phyloP scores from a whole-genome alignment of 2,113 vertebrate species.

The Callocephalon fimbriatum region DNA sequence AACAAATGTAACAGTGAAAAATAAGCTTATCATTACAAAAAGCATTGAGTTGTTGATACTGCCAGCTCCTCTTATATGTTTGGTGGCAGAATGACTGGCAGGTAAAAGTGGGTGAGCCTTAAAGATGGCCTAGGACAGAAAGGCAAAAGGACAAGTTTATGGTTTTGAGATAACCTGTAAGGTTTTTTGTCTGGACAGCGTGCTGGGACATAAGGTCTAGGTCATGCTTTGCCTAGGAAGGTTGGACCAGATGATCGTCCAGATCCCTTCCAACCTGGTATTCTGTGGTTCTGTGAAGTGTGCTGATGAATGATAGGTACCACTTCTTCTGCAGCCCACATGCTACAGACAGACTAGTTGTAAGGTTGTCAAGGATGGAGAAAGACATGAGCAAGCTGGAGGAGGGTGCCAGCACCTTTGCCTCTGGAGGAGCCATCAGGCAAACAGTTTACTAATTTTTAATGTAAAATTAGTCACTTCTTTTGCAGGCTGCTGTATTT shows the following conservation, averaged over 20 bases:
- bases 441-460: not conserved
- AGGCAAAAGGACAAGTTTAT: not conserved
- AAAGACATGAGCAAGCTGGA: not conserved
- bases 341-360: not conserved
- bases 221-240: not conserved
- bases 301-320: not conserved
- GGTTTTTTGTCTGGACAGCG: not conserved
- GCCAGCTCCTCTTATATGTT: not conserved
- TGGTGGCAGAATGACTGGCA: not conserved
- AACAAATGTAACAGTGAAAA: not conserved
- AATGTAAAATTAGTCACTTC: not conserved
- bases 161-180: not conserved
- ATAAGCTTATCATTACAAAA: not conserved
- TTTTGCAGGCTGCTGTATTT: not conserved
- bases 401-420: not conserved
- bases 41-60: not conserved
- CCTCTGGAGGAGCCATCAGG: not conserved
- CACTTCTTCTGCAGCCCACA: fast-evolving
- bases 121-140: not conserved
- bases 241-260: not conserved
- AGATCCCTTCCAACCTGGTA: not conserved
- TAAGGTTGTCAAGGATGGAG: not conserved
- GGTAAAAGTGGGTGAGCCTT: not conserved
- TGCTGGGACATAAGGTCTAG: not conserved
- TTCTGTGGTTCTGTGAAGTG: not conserved